Conservation (phyloP, 2,797 vertebrate species). For the Squalus acanthias region DNA sequence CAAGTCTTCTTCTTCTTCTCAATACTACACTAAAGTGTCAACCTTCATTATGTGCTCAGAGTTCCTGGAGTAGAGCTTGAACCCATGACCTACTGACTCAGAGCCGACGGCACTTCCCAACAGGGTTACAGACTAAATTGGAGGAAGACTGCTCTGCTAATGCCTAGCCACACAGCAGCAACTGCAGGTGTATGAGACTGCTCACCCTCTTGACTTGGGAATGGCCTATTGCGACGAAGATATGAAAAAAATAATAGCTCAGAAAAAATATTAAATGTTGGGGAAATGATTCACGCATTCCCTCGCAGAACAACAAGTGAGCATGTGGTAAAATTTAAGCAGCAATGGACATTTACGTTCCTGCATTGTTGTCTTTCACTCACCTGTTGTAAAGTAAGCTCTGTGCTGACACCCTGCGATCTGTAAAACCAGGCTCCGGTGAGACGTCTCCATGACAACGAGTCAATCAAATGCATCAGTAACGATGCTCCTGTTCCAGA, state of each 20-base stretch:
- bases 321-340: neutral
- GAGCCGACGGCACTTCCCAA: neutral
- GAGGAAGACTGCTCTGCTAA: neutral
- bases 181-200: too few species aligned
- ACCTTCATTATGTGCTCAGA: neutral
- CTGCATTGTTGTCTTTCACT: neutral
- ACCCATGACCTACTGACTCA: too few species aligned
- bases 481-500: neutral
- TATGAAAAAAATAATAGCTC: neutral
- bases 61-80: too few species aligned
- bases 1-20: too few species aligned
- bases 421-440: neutral
- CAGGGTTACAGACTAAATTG: neutral
- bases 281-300: neutral
- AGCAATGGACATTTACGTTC: neutral
- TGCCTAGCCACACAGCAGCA: too few species aligned
- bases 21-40: neutral
- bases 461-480: neutral
- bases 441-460: neutral
- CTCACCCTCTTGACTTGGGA: neutral
- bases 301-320: neutral
- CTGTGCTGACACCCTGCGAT: neutral
- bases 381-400: neutral
- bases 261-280: neutral
- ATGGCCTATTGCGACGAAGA: neutral